Evolutionary conservation across 2,113 vertebrate genomes (phyloP), one percentile per base, ranked within the genome.

Genomic region (Glaucomys volans): DNA sequence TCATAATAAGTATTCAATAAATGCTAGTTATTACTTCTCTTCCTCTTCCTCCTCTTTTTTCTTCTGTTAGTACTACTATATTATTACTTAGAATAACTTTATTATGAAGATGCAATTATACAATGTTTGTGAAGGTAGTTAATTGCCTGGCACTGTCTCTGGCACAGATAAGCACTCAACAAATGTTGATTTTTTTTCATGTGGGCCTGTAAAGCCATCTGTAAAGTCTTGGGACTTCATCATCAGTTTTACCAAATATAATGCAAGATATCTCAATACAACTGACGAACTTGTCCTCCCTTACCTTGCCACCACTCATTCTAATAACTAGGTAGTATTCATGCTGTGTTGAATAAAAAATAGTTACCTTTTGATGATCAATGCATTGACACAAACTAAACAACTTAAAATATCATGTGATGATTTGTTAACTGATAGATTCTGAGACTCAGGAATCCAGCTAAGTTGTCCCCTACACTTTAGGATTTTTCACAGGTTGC

Each of bases 181-280:
- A 69, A 42, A 79, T 76, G 18, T 89, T 77, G 10, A 14, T 95
- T 95, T 94, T 89, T 47, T 93, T 96, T 95, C 35, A 59, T 11
- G 6, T 40, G 32, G 24, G 5, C 16, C 20, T 30, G 57, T 62
- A 28, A 69, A 92, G 20, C 37, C 37, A 35, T 93, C 28, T 18
- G 28, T 72, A 62, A 44, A 81, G 40, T 59, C 62, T 54, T 62
- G 57, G 26, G 26, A 75, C 0, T 75, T 92, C 50, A 62, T 86
- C 7, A 52, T 80, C 40, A 77, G 87, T 87, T 94, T 66, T 7
- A 30, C 16, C 3, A 94, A 93, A 71, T 32, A 18, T 90, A 52
- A 69, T 84, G 28, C 8, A 81, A 69, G 64, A 82, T 71, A 72
- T 76, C 44, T 84, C 13, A 44, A 20, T 35, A 92, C 47, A 83